Percentiles rank a stretch among this genome's conserved stretches.
Conservation (phyloP, 1,140 invertebrate genomes). For the Phocides pigmalion region DNA sequence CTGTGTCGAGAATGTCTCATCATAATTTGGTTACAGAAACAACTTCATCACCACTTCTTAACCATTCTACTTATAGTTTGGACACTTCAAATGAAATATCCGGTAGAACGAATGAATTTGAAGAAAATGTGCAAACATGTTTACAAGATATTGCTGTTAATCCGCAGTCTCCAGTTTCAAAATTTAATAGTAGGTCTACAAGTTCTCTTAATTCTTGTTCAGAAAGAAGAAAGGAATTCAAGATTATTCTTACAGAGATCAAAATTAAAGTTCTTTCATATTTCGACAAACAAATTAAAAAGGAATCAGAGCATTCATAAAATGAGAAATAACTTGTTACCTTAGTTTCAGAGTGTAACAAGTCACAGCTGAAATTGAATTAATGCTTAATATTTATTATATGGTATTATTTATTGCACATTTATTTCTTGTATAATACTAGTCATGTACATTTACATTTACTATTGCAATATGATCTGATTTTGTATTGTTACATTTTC, state of each 20-base stretch:
- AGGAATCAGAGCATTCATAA: not conserved
- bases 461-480: too few species aligned
- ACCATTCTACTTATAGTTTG: not conserved
- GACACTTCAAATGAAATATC: not conserved
- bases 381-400: too few species aligned
- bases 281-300: conserved; percentile 19
- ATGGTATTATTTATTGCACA: too few species aligned
- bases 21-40: conserved; percentile 1
- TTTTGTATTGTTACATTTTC: too few species aligned
- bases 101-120: not conserved
- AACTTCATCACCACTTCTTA: not conserved
- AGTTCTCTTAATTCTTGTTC: not conserved
- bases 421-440: too few species aligned
- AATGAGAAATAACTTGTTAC: too few species aligned
- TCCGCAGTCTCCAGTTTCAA: not conserved
- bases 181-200: not conserved
- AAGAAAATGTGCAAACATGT: not conserved
- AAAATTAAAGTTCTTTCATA: conserved; percentile 33
- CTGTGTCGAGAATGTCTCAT: conserved; percentile 33
- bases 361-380: too few species aligned
- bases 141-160: not conserved
- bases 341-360: too few species aligned
- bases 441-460: too few species aligned
- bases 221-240: conserved; percentile 21
- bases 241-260: conserved; percentile 30